Evolutionary conservation across 2,797 vertebrate species (phyloP).

Genomic region (Dallia pectoralis): DNA sequence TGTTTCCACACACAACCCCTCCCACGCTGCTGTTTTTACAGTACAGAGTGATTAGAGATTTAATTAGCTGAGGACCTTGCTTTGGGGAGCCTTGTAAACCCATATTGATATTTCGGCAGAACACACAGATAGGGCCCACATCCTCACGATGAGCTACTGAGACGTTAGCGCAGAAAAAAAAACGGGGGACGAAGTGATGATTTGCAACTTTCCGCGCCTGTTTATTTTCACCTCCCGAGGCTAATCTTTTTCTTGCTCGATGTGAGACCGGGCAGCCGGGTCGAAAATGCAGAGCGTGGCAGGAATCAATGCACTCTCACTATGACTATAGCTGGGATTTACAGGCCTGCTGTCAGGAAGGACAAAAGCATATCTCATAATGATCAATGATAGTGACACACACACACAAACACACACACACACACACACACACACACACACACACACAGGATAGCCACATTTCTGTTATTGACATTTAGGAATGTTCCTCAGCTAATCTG

Average conservation of each 20-base stretch:
- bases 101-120: slow-evolving; percentile 69
- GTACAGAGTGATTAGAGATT: slow-evolving; percentile 72
- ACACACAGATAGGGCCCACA: slow-evolving; percentile 46
- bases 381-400: no score
- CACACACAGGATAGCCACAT: slow-evolving; percentile 23
- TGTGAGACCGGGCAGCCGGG: slow-evolving; percentile 35
- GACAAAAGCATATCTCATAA: no score
- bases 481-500: slow-evolving; percentile 20
- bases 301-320: slow-evolving; percentile 50
- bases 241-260: slow-evolving; percentile 48
- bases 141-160: slow-evolving; percentile 46
- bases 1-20: slow-evolving; percentile 51
- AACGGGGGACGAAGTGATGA: slow-evolving; percentile 52
- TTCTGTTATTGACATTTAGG: slow-evolving; percentile 32
- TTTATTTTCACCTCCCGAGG: slow-evolving; percentile 57
- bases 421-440: no score
- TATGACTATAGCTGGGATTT: slow-evolving; percentile 33
- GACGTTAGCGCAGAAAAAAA: slow-evolving; percentile 37
- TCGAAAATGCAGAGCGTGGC: slow-evolving; percentile 44
- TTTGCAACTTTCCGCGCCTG: slow-evolving; percentile 57
- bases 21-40: slow-evolving; percentile 65
- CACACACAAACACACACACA: no score
- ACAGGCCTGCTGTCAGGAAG: slow-evolving; percentile 45
- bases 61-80: slow-evolving; percentile 74
- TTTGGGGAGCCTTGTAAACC: slow-evolving; percentile 70